Evolutionary conservation across 1,140 invertebrate species (phyloP).

Genomic region (Pteromalus puparum): DNA sequence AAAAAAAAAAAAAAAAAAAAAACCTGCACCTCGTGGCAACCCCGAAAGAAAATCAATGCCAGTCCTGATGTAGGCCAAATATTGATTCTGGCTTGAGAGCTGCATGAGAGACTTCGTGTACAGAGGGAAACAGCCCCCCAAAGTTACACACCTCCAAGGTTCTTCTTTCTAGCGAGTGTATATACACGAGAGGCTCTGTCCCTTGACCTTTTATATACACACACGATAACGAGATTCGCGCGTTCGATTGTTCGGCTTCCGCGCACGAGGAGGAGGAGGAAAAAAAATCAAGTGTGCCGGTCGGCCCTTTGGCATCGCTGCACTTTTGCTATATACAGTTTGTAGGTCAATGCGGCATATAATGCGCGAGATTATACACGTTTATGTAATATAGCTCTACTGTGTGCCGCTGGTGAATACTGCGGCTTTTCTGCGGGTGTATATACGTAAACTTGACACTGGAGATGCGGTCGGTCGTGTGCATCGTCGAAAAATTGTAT

Average conservation of each 20-base stretch:
- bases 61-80: slow-evolving; percentile 12
- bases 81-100: slow-evolving; percentile 16
- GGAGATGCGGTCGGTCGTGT: too few relatives aligned
- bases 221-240: not conserved
- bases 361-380: not conserved
- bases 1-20: too few relatives aligned
- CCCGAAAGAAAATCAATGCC: slow-evolving; percentile 25
- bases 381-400: too few relatives aligned
- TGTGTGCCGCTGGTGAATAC: too few relatives aligned
- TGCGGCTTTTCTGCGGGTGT: too few relatives aligned
- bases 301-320: not conserved
- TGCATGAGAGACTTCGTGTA: too few relatives aligned
- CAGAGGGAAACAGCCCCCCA: not conserved
- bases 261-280: not conserved
- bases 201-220: not conserved
- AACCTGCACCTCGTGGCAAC: too few relatives aligned
- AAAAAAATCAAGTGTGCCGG: not conserved
- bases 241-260: not conserved
- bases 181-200: not conserved
- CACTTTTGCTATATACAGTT: slow-evolving; percentile 1
- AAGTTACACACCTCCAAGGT: not conserved
- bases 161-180: not conserved
- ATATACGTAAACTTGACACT: too few relatives aligned
- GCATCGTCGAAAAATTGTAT: too few relatives aligned
- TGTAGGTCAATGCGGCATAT: slow-evolving; percentile 22